These are phyloP conservation scores for Sarcophilus harrisii DNA, from an alignment of 2,797 vertebrate species.

Conservation along the genomic window DNA sequence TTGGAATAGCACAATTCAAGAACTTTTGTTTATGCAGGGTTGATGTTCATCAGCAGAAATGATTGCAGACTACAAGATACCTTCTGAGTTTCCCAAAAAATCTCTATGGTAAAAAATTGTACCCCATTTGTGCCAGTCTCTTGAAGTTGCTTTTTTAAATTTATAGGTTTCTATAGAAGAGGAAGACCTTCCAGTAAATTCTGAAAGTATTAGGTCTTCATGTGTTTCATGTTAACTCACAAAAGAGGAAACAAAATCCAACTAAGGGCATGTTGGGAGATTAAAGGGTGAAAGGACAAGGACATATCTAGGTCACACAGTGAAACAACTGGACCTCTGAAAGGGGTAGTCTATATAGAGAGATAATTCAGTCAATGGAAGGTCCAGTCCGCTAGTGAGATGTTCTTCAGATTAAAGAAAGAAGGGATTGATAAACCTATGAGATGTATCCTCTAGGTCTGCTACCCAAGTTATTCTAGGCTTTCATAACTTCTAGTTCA, in stretches of 20 bases:
- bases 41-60: background rate
- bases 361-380: background rate
- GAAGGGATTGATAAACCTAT: background rate
- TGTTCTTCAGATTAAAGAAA: background rate
- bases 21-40: background rate
- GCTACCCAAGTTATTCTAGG: background rate
- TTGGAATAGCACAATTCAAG: background rate
- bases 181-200: background rate
- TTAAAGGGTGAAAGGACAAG: background rate
- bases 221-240: background rate
- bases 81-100: background rate
- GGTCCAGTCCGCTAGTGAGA: background rate
- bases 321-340: background rate
- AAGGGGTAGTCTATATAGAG: background rate
- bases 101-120: background rate
- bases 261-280: background rate
- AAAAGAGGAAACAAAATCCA: background rate
- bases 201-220: background rate
- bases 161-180: background rate
- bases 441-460: background rate
- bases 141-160: background rate
- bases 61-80: background rate
- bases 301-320: background rate
- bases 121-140: background rate
- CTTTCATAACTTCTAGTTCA: background rate